phyloP scores from a whole-genome alignment of 2,797 vertebrate genomes.

The Lycodopsis pacificus region DNA sequence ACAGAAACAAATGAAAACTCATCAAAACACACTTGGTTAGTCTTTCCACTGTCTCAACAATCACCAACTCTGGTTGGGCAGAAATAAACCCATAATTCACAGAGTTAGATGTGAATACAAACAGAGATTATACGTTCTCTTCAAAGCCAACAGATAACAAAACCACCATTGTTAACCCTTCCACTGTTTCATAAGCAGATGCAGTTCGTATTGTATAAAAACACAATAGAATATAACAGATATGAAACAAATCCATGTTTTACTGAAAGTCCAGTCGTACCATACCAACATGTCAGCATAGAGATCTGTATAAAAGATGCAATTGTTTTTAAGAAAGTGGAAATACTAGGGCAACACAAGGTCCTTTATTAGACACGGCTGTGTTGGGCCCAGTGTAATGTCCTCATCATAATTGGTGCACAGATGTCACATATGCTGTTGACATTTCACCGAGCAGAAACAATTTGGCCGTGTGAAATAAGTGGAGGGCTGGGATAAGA shows the following conservation, averaged over 20 bases:
- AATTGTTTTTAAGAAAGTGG: constrained; percentile 25
- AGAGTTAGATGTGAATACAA: not conserved
- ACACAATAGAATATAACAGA: not conserved
- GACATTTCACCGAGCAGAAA: constrained; percentile 82
- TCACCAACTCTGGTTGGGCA: not conserved
- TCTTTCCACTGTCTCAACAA: not conserved
- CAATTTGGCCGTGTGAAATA: constrained; percentile 72
- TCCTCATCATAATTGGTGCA: constrained; percentile 77
- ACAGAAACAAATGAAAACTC: not conserved
- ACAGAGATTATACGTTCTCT: not conserved
- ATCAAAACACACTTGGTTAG: not conserved
- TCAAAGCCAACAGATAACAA: not conserved
- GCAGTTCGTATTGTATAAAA: not conserved
- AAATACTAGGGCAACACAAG: constrained; percentile 27
- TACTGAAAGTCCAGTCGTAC: not conserved
- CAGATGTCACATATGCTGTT: constrained; percentile 79
- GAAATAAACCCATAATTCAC: not conserved
- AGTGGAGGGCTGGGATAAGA: constrained; percentile 49
- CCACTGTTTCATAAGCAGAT: not conserved
- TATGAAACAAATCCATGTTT: not conserved
- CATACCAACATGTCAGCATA: not conserved
- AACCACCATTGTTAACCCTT: not conserved
- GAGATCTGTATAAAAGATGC: not conserved
- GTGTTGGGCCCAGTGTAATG: constrained; percentile 71
- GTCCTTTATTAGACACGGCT: constrained; percentile 66